Evolutionary conservation across 2,113 vertebrate genomes (phyloP).

Genomic region (Rhadina sibilatrix): DNA sequence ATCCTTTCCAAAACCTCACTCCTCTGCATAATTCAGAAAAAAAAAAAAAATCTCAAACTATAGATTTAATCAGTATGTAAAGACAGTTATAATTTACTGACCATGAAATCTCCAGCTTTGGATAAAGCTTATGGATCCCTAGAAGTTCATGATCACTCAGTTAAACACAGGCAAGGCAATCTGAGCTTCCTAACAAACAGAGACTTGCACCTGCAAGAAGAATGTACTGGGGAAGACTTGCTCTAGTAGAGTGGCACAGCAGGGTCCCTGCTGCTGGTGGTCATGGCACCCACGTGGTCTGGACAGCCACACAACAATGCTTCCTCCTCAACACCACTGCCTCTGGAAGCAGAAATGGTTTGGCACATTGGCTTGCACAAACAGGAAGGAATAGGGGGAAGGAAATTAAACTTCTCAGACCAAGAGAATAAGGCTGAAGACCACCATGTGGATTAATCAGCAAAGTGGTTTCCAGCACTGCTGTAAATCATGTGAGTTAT

Average conservation of each 20-base stretch:
- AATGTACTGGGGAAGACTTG: neutral
- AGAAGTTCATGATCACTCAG: neutral
- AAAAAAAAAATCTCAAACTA: neutral
- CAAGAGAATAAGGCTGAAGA: neutral
- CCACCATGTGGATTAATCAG: neutral
- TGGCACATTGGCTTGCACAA: neutral
- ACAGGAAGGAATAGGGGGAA: neutral
- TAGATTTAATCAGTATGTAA: neutral
- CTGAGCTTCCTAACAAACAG: neutral
- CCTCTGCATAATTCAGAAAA: neutral
- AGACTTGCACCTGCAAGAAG: neutral
- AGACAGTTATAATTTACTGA: neutral
- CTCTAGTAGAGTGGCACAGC: neutral
- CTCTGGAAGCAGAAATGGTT: neutral
- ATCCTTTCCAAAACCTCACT: neutral
- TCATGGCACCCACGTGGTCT: fast-evolving
- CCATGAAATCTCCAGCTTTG: neutral
- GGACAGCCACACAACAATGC: fast-evolving
- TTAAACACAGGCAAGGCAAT: neutral
- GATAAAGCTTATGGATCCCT: neutral
- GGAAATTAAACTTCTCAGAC: neutral
- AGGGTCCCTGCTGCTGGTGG: neutral
- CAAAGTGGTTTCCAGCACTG: neutral
- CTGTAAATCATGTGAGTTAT: neutral
- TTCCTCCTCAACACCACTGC: neutral